Base-by-base conservation (phyloP, 2,888 invertebrate species). In the Dryobotodes eremita region DNA sequence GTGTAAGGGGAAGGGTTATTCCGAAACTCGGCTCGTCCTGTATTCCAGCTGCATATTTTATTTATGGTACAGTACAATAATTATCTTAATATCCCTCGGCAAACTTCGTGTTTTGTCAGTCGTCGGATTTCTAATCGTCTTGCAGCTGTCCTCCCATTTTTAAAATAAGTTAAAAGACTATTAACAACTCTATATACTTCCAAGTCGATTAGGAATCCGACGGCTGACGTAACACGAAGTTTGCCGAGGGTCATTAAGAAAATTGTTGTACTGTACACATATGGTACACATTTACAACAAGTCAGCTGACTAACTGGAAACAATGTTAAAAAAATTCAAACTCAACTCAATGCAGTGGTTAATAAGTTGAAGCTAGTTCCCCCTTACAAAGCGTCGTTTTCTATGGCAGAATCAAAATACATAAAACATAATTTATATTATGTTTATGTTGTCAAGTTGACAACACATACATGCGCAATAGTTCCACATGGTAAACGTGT, bases 391-490 rank as follows among this genome's bases (percentile, higher is more conserved):
- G 1, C 26, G 68, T 20, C 48, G 42, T 61, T 59, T 59, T 26
- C 42, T 20, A 62, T 61, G 2, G 3, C 6, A 46, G 10, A 26
- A 59, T 79, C 15, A 23, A 53, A 48, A 55, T 4, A 50, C 26
- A 80, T 81, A 55, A 62, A 78, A 57, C 48, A 23, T 72, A 55
- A 36, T 55, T 48, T 26, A 72, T 36, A n/a, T 10, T 13, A 62
- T 77, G 48, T 83, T 70, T 36, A 66, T 26, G 68, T 79, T 72
- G 72, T 69, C 68, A 84, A 64, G 57, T 50, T 15, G 57, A 84
- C 66, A 61, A 23, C 64, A 59, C 42, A 26, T 26, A 84, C 20
- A 84, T 31, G 36, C 84, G 81, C 81, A 82, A 61, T 79, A 72
- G 42, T 72, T 53, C 20, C 80, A 71, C 46, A 59, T 36, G 8